These are phyloP conservation scores for Geococcyx californianus DNA, from an alignment of 2,113 vertebrate species.

Conservation along the genomic window DNA sequence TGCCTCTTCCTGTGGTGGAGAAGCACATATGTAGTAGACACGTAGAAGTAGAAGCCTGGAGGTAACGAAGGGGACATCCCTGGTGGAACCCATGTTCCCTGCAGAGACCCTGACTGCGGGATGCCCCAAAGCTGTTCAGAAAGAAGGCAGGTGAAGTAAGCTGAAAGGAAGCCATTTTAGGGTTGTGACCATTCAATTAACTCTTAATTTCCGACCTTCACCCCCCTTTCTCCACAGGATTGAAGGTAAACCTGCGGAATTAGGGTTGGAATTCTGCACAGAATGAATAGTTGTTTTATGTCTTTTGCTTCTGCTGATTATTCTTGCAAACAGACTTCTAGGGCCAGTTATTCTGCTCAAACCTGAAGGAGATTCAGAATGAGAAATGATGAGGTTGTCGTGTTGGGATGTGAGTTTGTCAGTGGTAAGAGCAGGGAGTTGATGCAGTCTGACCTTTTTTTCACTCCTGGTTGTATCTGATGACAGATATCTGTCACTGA, in stretches of 20 bases:
- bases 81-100: not conserved
- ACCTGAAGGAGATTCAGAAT: not conserved
- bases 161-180: not conserved
- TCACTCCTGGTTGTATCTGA: not conserved
- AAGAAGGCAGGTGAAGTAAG: not conserved
- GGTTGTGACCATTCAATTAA: not conserved
- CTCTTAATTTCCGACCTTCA: not conserved
- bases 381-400: not conserved
- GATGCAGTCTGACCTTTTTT: not conserved
- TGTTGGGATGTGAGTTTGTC: not conserved
- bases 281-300: not conserved
- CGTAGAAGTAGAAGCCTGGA: not conserved
- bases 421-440: not conserved
- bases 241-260: not conserved
- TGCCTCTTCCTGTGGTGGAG: conserved; percentile 23
- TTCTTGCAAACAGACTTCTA: not conserved
- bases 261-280: not conserved
- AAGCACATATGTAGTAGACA: conserved; percentile 7
- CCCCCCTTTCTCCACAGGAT: not conserved
- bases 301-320: not conserved
- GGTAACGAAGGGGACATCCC: not conserved
- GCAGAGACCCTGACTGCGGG: not conserved
- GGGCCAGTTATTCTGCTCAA: not conserved
- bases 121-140: not conserved
- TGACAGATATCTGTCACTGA: too few relatives aligned